A percentile compares a stretch with the other conserved stretches of the same genome.
These are phyloP conservation scores for Microctenopoma lineatum DNA, from an alignment of 2,797 vertebrate genomes.

Conservation along the genomic window DNA sequence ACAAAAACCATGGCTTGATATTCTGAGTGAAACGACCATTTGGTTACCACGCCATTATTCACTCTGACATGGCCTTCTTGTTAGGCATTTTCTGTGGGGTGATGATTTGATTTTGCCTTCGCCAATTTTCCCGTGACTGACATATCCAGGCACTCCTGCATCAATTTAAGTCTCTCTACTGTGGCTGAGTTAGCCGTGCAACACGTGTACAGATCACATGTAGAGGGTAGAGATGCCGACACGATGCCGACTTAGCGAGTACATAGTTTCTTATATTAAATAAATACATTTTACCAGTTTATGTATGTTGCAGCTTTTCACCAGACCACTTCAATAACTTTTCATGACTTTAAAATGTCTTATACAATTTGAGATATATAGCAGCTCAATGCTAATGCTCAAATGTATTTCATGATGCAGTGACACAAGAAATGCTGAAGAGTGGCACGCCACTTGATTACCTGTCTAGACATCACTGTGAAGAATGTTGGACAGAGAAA, in stretches of 20 bases:
- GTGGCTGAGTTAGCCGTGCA: background rate
- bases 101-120: constrained; percentile 14
- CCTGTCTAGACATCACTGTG: constrained; percentile 37
- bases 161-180: constrained; percentile 1
- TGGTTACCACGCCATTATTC: constrained; percentile 42
- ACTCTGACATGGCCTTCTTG: constrained; percentile 24
- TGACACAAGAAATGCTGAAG: constrained; percentile 1
- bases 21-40: constrained; percentile 18
- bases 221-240: background rate
- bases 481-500: constrained; percentile 60
- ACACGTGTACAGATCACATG: background rate
- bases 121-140: constrained; percentile 11
- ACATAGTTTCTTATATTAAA: background rate
- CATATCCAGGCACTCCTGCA: background rate
- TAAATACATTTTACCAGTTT: too few species aligned
- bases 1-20: constrained; percentile 21
- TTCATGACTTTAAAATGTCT: too few species aligned
- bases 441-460: constrained; percentile 26
- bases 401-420: constrained; percentile 1
- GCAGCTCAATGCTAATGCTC: background rate
- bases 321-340: background rate
- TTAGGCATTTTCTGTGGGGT: constrained; percentile 17
- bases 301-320: background rate
- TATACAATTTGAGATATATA: background rate
- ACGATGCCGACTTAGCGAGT: too few species aligned